These are phyloP conservation scores for Astur gentilis DNA, from an alignment of 2,113 vertebrate genomes.

Conservation along the genomic window DNA sequence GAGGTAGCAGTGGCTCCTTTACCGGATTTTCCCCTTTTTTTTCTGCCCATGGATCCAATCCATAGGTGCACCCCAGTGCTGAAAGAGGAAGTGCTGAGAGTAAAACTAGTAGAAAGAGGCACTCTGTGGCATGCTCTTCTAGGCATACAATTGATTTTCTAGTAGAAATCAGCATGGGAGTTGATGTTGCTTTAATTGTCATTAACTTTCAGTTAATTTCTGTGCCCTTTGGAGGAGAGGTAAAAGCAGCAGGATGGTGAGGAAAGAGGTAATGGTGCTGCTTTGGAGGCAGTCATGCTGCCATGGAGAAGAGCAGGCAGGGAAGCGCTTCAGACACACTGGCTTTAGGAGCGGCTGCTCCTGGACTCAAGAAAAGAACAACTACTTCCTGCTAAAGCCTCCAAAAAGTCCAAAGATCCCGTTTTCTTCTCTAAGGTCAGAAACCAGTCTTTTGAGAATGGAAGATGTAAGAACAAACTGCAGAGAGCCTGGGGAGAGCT, in stretches of 20 bases:
- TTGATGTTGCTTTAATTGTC: conserved; percentile 1
- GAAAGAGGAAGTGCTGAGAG: background rate
- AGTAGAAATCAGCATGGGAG: background rate
- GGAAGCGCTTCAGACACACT: background rate
- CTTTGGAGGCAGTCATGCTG: fast-evolving
- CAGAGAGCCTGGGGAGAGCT: background rate
- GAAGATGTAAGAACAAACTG: background rate
- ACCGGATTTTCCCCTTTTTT: background rate
- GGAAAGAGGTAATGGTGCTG: background rate
- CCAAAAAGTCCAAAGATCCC: background rate
- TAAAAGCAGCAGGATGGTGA: background rate
- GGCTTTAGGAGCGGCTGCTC: fast-evolving
- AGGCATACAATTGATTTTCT: conserved; percentile 10
- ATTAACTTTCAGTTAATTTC: conserved; percentile 39
- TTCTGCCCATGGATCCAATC: background rate
- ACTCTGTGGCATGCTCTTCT: background rate
- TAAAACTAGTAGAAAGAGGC: background rate
- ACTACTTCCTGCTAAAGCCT: background rate
- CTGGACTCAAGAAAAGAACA: background rate
- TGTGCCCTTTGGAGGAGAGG: background rate
- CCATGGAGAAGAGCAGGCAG: background rate
- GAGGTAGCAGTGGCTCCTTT: background rate
- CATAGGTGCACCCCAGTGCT: background rate
- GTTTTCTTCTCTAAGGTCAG: background rate
- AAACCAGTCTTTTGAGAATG: background rate